A percentile compares a stretch with the other conserved stretches of the same genome.
phyloP scores from a whole-genome alignment of 1,140 invertebrate species.

The Kradibia gibbosae region DNA sequence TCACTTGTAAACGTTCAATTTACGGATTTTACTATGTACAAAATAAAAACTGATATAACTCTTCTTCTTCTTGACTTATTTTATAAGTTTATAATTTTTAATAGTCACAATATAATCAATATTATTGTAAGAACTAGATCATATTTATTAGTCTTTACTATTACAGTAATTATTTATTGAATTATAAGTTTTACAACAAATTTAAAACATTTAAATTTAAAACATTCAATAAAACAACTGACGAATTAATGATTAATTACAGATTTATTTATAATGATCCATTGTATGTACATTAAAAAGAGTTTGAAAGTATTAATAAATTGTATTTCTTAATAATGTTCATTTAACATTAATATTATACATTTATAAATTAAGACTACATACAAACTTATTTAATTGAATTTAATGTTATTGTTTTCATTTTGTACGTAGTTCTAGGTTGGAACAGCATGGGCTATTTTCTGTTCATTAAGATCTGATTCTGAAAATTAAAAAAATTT shows the following conservation, averaged over 20 bases:
- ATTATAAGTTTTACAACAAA: too few relatives aligned
- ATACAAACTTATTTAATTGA: conserved; percentile 71
- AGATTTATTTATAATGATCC: conserved; percentile 51
- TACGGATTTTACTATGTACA: too few relatives aligned
- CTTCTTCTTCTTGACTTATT: too few relatives aligned
- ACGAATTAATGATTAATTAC: conserved; percentile 42
- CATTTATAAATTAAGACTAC: conserved; percentile 67
- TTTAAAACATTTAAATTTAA: neutral
- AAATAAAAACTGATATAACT: too few relatives aligned
- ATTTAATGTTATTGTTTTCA: conserved; percentile 65
- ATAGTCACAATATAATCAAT: too few relatives aligned
- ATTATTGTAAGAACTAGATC: too few relatives aligned
- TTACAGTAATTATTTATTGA: too few relatives aligned
- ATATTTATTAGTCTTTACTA: too few relatives aligned
- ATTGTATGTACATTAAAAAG: conserved; percentile 53
- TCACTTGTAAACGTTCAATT: neutral
- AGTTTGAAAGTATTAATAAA: conserved; percentile 46
- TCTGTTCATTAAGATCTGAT: conserved; percentile 55
- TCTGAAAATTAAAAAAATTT: conserved; percentile 62
- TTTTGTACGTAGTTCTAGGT: conserved; percentile 63
- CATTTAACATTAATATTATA: conserved; percentile 65
- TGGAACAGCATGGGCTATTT: conserved; percentile 57
- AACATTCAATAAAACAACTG: neutral
- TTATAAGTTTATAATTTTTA: too few relatives aligned
- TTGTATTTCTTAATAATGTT: conserved; percentile 61